Evolutionary conservation across 2,888 invertebrate genomes (phyloP), one percentile per base, ranked within the genome.

Genomic region (Callinectes sapidus): DNA sequence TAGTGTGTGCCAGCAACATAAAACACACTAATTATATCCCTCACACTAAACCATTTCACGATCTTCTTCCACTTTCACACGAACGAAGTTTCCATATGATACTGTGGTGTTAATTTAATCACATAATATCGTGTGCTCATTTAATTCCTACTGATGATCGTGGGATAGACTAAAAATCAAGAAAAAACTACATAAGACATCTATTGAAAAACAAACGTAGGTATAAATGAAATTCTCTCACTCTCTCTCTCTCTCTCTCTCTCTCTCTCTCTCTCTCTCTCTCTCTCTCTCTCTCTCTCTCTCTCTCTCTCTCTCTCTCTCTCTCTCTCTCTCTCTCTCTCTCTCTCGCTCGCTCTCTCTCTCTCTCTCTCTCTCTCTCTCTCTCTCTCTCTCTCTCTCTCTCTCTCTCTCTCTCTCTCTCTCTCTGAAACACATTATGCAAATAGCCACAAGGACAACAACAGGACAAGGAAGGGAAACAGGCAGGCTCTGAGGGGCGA

Each of bases 181-280:
- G 3, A 10, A 48, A 48, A 2, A 5, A 10, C 48, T 48, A 48
- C 48, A 48, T 48, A 48, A 61, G 18, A 61, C 5, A 61, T 18
- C 1, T 1, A 61, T 23, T 2, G 14, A 61, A 3, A 61, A 16
- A 61, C 61, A 18, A 2, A 61, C 61, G 23, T 23, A 61, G 8
- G 5, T 23, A 61, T 23, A 61, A 16, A 61, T 18, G 39, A 39
- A 39, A 39, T 3, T 18, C 61, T 18, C 61, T 18, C 61, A 18
- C 61, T 61, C 61, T 61, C 61, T 61, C 61, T 18, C 61, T 61
- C 61, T 61, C 71, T 71, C 71, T 71, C 71, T 71, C 71, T 71
- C 71, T 71, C 71, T 71, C 71, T 71, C 71, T 71, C 71, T 71
- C 71, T 71, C 71, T 71, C 71, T 71, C 71, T 71, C 71, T 71